Percentiles rank a stretch among this genome's conserved stretches.
Evolutionary conservation across 1,140 invertebrate genomes (phyloP).

Genomic region (Dendroctonus valens): DNA sequence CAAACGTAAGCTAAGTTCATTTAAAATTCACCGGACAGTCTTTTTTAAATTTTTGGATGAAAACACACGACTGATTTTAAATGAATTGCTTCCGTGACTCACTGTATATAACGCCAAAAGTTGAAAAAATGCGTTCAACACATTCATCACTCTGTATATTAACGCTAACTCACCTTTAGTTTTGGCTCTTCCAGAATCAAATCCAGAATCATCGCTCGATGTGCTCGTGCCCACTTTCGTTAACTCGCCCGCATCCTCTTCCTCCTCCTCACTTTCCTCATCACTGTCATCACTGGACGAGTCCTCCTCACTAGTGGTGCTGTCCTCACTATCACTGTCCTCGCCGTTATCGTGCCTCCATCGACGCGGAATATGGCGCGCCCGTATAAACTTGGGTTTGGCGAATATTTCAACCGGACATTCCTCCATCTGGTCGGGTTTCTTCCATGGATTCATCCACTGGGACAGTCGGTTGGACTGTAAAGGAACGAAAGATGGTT

Average conservation of each 20-base stretch:
- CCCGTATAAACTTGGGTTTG: constrained; percentile 45
- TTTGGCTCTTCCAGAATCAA: constrained; percentile 55
- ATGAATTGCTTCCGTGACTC: too few relatives aligned
- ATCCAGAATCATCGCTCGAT: constrained; percentile 61
- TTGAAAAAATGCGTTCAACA: constrained; percentile 1
- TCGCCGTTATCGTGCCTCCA: constrained; percentile 17
- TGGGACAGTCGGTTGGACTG: constrained; percentile 48
- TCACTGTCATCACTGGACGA: constrained; percentile 21
- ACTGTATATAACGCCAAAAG: too few relatives aligned
- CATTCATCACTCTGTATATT: too few relatives aligned
- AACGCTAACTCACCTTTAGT: constrained; percentile 42
- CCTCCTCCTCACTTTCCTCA: constrained; percentile 36
- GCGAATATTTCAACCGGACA: constrained; percentile 47
- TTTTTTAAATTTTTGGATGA: too few relatives aligned
- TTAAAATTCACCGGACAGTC: too few relatives aligned
- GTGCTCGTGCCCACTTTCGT: constrained; percentile 56
- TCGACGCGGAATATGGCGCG: constrained; percentile 43
- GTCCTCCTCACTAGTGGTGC: constrained; percentile 42
- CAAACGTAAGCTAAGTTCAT: too few relatives aligned
- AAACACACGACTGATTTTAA: too few relatives aligned
- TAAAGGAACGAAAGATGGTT: constrained; percentile 45
- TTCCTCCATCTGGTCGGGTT: constrained; percentile 47
- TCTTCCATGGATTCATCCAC: constrained; percentile 47
- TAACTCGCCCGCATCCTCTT: constrained; percentile 40
- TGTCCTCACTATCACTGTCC: constrained; percentile 30